Evolutionary conservation across 2,113 vertebrate genomes (phyloP), one percentile per base, ranked within the genome.

Genomic region (Myrmophylax atrothorax): DNA sequence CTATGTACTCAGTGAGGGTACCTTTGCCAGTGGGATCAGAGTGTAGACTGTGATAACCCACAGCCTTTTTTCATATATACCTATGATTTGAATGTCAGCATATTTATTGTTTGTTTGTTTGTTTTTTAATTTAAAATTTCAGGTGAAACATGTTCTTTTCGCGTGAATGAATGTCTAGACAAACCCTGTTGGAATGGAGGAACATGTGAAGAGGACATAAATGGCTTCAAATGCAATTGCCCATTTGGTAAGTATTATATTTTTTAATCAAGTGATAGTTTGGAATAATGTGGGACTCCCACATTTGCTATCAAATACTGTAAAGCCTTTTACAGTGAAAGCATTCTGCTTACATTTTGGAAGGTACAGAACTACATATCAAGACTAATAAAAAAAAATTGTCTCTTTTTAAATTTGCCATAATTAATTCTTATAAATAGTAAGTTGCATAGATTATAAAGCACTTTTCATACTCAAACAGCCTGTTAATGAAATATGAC

Each of bases 111-210:
- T 25, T 9, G 55, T 44, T 35, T n/a, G 18, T 78, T 31, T 59
- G 44, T 44, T 69, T 42, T 33, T 84, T 2, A 31, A 52, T 74
- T 68, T 77, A 72, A 69, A 94, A 58, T 91, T 97, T 94, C 95
- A 98, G 98, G 98, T 87, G 92, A 98, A 93, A 97, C 80, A 11
- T 98, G 97, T 94, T 95, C 97, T 31, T 72, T 97, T 95, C 97
- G 1, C 70, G 80, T 95, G 81, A 97, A 92, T 47, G 97, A 97
- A 13, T 98, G 98, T 81, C 95, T 94, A 97, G 97, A 98, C 35
- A 97, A 88, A 91, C 97, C 97, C 40, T 98, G 98, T 92, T 95
- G 97, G 93, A 98, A 98, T 40, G 96, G 98, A 96, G 98, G 98
- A 87, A 97, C 95, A 10, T 98, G 98, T 97, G 90, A 98, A 95